Conservation (phyloP, 1,140 invertebrate genomes). For the Aleiodes sp. region DNA sequence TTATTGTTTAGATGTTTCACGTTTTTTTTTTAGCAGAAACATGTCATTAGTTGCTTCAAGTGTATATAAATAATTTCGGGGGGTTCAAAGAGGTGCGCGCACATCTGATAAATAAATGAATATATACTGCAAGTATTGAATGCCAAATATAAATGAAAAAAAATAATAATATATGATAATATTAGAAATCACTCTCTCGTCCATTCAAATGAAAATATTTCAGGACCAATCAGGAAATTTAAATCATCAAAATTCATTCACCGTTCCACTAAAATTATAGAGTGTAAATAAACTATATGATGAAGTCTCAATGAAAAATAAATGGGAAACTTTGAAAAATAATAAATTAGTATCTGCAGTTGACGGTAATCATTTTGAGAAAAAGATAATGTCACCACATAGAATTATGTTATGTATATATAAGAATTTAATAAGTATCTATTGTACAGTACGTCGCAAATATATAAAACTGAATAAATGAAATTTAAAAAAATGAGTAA, state of each 20-base stretch:
- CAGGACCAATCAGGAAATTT: constrained; percentile 7
- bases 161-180: not conserved
- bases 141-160: constrained; percentile 7
- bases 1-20: constrained; percentile 1
- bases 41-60: constrained; percentile 8
- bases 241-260: not conserved
- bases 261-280: not conserved
- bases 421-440: constrained; percentile 36
- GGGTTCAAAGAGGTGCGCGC: not conserved
- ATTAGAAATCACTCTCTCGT: not conserved
- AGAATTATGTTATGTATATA: constrained; percentile 42
- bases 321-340: constrained; percentile 3
- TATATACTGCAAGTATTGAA: not conserved
- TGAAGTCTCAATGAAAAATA: not conserved
- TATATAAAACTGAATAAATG: constrained; percentile 37
- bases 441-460: constrained; percentile 50
- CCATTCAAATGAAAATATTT: not conserved
- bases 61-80: not conserved
- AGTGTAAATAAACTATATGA: constrained; percentile 11
- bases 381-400: constrained; percentile 30
- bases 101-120: not conserved
- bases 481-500: constrained; percentile 1
- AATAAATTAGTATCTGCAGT: constrained; percentile 30
- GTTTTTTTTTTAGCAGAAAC: not conserved
- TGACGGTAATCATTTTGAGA: constrained; percentile 39